Conservation (phyloP, 1,140 invertebrate genomes). For the Lanistes nyassanus region DNA sequence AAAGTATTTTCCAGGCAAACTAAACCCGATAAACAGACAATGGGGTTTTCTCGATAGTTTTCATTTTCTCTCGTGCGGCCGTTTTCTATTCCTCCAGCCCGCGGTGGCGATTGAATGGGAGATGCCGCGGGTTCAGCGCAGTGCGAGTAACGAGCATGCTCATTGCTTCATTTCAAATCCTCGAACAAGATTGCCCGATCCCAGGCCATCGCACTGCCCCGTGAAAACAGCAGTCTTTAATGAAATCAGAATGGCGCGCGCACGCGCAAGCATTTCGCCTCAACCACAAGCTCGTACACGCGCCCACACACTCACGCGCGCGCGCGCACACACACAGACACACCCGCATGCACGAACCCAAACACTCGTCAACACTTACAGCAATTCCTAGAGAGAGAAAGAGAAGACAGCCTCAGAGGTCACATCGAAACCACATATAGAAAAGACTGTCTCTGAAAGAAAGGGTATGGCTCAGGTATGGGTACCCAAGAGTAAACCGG, state of each 20-base stretch:
- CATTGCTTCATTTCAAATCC: conserved; percentile 20
- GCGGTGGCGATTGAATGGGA: neutral
- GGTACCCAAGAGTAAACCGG: too few species aligned
- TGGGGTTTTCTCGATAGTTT: conserved; percentile 17
- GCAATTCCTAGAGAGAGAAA: too few species aligned
- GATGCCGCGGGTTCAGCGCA: conserved; percentile 3
- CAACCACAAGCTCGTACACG: conserved; percentile 1
- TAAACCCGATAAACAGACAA: conserved; percentile 29
- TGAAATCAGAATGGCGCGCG: too few species aligned
- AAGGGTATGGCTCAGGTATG: too few species aligned
- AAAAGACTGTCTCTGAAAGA: too few species aligned
- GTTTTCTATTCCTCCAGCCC: neutral
- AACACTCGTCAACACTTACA: too few species aligned
- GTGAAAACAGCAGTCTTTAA: neutral
- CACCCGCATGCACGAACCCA: too few species aligned
- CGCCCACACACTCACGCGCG: conserved; percentile 1
- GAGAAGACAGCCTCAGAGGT: too few species aligned
- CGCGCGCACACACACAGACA: conserved; percentile 4
- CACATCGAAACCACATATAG: too few species aligned
- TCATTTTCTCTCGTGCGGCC: conserved; percentile 16
- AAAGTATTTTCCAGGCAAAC: conserved; percentile 5
- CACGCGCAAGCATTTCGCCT: neutral
- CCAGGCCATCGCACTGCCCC: neutral
- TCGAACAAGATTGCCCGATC: conserved; percentile 23
- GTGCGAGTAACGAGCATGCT: conserved; percentile 21